A percentile compares a stretch with the other conserved stretches of the same genome.
Conservation (phyloP, 2,888 invertebrate genomes). For the Lasioglossum oenotherae region DNA sequence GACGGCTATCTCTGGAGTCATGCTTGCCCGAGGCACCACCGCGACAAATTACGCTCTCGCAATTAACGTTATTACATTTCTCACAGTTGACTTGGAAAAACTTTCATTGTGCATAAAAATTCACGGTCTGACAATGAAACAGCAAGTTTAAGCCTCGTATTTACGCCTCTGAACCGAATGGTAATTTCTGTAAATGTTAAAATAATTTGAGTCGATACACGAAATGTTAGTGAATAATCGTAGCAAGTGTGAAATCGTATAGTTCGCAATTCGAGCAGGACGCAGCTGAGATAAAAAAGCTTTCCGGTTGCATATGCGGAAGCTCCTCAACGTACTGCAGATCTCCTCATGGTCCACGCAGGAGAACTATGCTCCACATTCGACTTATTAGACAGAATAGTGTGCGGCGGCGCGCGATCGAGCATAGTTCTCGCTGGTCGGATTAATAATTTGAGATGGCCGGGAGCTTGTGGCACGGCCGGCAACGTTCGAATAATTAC, state of each 20-base stretch:
- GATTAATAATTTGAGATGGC: slow-evolving; percentile 64
- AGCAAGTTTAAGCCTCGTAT: too few relatives aligned
- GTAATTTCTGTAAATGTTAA: too few relatives aligned
- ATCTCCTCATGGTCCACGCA: not conserved
- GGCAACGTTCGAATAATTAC: slow-evolving; percentile 63
- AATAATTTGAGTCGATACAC: not conserved
- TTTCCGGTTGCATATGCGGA: not conserved
- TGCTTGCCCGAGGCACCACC: not conserved
- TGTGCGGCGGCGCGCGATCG: slow-evolving; percentile 17
- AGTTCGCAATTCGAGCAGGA: not conserved
- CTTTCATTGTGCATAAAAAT: too few relatives aligned
- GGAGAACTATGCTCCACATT: not conserved
- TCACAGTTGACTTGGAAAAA: too few relatives aligned
- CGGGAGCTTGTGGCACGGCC: slow-evolving; percentile 10
- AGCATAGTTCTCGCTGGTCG: slow-evolving; percentile 16
- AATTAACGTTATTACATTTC: too few relatives aligned
- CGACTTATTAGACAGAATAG: not conserved
- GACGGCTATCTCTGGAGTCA: too few relatives aligned
- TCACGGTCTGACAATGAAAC: too few relatives aligned
- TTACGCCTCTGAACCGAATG: too few relatives aligned
- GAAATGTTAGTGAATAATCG: not conserved
- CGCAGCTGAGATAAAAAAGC: not conserved
- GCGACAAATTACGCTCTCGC: not conserved
- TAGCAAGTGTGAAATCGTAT: not conserved
- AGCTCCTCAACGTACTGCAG: not conserved